A percentile compares a stretch with the other conserved stretches of the same genome.
Evolutionary conservation across 2,888 invertebrate genomes (phyloP).

Genomic region (Nephrotoma flavescens): DNA sequence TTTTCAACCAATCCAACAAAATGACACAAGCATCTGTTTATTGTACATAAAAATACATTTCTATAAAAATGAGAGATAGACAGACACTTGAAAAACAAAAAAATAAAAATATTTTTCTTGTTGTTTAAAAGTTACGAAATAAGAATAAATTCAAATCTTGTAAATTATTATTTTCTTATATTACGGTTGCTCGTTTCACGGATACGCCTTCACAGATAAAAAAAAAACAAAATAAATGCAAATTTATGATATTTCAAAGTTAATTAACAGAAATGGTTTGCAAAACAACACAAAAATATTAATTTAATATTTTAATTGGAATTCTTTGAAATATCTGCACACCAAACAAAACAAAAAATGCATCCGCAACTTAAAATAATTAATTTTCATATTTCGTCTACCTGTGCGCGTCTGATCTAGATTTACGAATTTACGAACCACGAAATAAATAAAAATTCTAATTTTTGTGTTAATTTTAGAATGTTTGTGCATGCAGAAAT

Average conservation of each 20-base stretch:
- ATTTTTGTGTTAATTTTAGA: background rate
- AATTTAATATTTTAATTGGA: background rate
- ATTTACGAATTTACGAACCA: background rate
- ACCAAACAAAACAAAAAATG: background rate
- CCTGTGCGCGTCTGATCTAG: background rate
- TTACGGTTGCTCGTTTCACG: background rate
- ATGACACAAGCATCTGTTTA: background rate
- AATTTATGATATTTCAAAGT: background rate
- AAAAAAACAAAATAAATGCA: background rate
- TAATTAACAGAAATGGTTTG: background rate
- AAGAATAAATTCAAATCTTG: background rate
- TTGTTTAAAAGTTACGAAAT: background rate
- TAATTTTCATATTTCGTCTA: background rate
- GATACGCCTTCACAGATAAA: background rate
- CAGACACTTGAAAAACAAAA: background rate
- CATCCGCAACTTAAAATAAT: background rate
- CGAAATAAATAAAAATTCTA: background rate
- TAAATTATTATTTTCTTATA: background rate
- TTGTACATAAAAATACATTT: background rate
- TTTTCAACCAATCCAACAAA: background rate
- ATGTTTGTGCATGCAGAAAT: background rate
- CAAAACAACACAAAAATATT: background rate
- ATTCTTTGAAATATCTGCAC: background rate
- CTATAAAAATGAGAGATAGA: background rate
- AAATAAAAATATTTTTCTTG: background rate